These are phyloP conservation scores for Oppia nitens DNA, from an alignment of 1,140 invertebrate species.

Conservation along the genomic window DNA sequence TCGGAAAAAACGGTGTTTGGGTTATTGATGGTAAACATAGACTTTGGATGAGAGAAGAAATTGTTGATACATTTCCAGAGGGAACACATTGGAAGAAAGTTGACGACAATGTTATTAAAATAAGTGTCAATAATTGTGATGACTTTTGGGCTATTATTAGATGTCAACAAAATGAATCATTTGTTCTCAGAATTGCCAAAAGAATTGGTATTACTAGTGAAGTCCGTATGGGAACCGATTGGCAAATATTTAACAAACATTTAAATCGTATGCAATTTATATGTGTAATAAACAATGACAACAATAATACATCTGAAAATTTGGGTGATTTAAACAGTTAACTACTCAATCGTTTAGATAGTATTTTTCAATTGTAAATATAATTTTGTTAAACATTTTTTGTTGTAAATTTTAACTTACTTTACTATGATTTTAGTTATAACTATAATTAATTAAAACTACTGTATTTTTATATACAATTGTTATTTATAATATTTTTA, in stretches of 20 bases:
- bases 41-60: conserved; percentile 34
- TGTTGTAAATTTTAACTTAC: no score
- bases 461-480: no score
- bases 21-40: conserved; percentile 37
- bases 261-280: neutral
- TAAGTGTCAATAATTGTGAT: conserved; percentile 42
- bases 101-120: conserved; percentile 26
- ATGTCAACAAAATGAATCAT: neutral
- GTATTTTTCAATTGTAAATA: no score
- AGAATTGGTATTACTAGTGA: neutral
- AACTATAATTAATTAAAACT: no score
- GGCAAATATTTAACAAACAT: neutral
- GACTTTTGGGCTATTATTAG: conserved; percentile 20
- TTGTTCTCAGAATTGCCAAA: neutral
- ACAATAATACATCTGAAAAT: no score
- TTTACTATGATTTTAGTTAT: no score
- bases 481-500: no score
- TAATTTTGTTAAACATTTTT: no score
- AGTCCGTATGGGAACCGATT: neutral
- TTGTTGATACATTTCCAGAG: conserved; percentile 35
- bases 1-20: conserved; percentile 49
- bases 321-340: no score
- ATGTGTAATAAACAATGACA: neutral
- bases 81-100: conserved; percentile 28
- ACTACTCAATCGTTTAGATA: no score